phyloP scores from a whole-genome alignment of 2,797 vertebrate genomes.

The Gouania willdenowi region DNA sequence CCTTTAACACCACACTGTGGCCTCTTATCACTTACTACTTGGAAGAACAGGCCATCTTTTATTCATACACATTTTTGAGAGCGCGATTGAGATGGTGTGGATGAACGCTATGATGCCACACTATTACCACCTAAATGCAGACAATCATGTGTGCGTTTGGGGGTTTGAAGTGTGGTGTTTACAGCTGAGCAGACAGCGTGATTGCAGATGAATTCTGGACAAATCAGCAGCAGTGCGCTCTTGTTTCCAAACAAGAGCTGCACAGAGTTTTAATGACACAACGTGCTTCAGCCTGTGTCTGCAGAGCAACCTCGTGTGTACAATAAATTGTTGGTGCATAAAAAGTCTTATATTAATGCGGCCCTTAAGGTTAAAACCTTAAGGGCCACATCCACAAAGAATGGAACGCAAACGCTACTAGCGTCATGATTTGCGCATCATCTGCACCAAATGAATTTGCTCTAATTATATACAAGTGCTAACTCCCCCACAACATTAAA shows the following conservation, averaged over 20 bases:
- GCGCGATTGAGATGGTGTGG: constrained; percentile 45
- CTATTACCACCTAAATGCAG: constrained; percentile 60
- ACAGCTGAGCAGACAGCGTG: constrained; percentile 23
- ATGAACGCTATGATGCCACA: constrained; percentile 52
- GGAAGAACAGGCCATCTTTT: constrained; percentile 55
- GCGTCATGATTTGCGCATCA: too few species aligned
- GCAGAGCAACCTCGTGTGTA: too few species aligned
- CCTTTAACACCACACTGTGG: constrained; percentile 38
- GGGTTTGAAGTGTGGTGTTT: constrained; percentile 30
- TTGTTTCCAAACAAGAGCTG: constrained; percentile 18
- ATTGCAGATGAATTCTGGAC: constrained; percentile 38
- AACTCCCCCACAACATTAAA: too few species aligned
- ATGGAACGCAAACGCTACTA: too few species aligned
- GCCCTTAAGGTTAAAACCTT: too few species aligned
- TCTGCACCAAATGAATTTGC: too few species aligned
- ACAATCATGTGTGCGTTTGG: constrained; percentile 42
- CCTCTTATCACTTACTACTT: constrained; percentile 42
- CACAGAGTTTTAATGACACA: constrained; percentile 13
- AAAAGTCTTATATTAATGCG: too few species aligned
- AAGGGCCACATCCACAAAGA: too few species aligned
- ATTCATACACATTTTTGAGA: constrained; percentile 56
- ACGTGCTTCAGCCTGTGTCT: constrained; percentile 1
- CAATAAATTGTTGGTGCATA: too few species aligned
- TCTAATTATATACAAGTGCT: too few species aligned
- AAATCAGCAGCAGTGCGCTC: constrained; percentile 31